phyloP scores from a whole-genome alignment of 1,140 invertebrate species.

The Ladona fulva region DNA sequence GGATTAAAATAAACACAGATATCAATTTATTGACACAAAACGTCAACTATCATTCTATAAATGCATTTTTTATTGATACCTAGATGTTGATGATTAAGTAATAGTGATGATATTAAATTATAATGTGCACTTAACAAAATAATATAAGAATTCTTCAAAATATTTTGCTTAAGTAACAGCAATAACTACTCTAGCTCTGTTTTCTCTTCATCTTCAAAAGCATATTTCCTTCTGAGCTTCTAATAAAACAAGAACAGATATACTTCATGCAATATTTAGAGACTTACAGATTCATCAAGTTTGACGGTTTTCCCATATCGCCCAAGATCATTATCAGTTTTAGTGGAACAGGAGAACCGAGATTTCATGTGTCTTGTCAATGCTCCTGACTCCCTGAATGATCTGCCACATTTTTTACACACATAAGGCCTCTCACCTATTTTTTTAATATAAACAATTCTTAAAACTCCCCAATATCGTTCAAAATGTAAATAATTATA shows the following conservation, averaged over 20 bases:
- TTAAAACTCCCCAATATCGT: not conserved
- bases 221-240: too few species aligned
- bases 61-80: too few species aligned
- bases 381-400: conserved; percentile 11
- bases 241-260: too few species aligned
- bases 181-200: too few species aligned
- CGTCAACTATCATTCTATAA: too few species aligned
- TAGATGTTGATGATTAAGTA: too few species aligned
- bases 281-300: not conserved
- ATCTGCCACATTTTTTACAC: conserved; percentile 3
- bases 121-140: too few species aligned
- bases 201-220: too few species aligned
- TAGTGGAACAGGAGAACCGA: not conserved
- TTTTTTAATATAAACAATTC: not conserved
- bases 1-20: not conserved
- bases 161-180: too few species aligned
- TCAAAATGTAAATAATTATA: not conserved
- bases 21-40: too few species aligned
- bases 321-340: not conserved
- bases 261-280: not conserved
- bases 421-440: conserved; percentile 4
- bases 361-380: conserved; percentile 9
- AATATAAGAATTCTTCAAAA: too few species aligned
- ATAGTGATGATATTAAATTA: too few species aligned
- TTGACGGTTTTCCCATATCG: not conserved